Base-by-base conservation (phyloP, 1,140 invertebrate species). In the Brachionus calyciflorus region DNA sequence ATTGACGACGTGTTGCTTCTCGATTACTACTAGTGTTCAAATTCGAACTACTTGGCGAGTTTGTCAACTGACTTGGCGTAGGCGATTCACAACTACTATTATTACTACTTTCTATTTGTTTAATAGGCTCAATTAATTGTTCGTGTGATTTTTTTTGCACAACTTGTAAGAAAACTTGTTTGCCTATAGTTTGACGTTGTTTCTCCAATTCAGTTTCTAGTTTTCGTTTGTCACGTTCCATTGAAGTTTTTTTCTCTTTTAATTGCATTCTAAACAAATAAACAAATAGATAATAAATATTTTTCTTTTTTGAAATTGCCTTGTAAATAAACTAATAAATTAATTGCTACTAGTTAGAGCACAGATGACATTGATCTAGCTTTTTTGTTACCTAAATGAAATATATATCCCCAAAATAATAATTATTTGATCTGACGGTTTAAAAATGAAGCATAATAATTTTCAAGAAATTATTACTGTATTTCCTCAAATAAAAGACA, bases 81-180 rank as follows among this genome's bases (percentile, higher is more conserved):
- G 46, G 46, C n/a, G 33, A 65, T 12, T 60, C 55, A 60, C 55
- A 60, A 40, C 1, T 60, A 60, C 55, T 60, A 30, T 40, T 60
- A 60, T 60, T 60, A 7, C 17, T 26, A 37, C 55, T 60, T 60
- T 60, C 28, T 37, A 30, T 21, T 40, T 4, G 28, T 33, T 60
- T 60, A 24, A 44, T n/a, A 65, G 33, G 24, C 60, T 44, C 37
- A 9, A 19, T 21, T 44, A 44, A n/a, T 65, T 65, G 60, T 44
- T n/a, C 5, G 49, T 55, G 69, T 21, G 60, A 41, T 21, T 60
- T 60, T 60, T 51, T 51, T 28, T 75, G 69, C 21, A 76, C 40
- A 26, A 76, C 49, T 76, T 76, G 73, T n/a, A 55, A 30, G 19
- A 76, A 76, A 40, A 55, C 73, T 60, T 76, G 49, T 48, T 76